phyloP scores from a whole-genome alignment of 2,888 invertebrate genomes.

The Athalia rosae region DNA sequence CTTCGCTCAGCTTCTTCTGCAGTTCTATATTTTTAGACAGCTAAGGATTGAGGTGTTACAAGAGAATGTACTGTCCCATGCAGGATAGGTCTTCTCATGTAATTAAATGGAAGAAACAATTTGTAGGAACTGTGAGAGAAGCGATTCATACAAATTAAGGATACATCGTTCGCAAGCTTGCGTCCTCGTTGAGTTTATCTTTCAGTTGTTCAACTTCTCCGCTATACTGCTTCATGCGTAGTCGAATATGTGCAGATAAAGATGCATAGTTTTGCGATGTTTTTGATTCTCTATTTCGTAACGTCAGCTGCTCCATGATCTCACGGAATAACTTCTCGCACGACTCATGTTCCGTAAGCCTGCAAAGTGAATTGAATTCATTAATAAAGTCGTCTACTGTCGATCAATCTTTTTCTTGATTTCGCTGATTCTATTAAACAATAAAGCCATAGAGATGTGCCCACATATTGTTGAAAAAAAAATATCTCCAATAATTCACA shows the following conservation, averaged over 20 bases:
- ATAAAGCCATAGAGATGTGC: too few species aligned
- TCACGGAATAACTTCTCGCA: constrained; percentile 80
- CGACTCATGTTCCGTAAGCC: constrained; percentile 81
- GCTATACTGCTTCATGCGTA: constrained; percentile 79
- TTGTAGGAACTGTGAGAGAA: not conserved
- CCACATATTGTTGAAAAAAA: not conserved
- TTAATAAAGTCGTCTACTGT: not conserved
- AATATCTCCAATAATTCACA: not conserved
- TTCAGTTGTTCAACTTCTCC: constrained; percentile 78
- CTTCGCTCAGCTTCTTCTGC: constrained; percentile 79
- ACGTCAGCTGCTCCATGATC: constrained; percentile 78
- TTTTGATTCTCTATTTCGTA: constrained; percentile 76
- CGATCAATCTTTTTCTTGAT: not conserved
- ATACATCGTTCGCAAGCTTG: constrained; percentile 74
- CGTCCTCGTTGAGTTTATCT: constrained; percentile 76
- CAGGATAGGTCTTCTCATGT: too few species aligned
- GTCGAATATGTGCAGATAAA: constrained; percentile 77
- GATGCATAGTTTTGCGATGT: constrained; percentile 77
- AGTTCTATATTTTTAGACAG: constrained; percentile 73
- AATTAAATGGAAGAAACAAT: constrained; percentile 45
- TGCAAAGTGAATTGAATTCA: constrained; percentile 58
- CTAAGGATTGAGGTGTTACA: constrained; percentile 56
- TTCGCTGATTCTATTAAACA: too few species aligned
- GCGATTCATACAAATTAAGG: constrained; percentile 58
- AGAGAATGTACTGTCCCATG: not conserved